Evolutionary conservation across 2,888 invertebrate genomes (phyloP).

Genomic region (Pogonocherus hispidulus): DNA sequence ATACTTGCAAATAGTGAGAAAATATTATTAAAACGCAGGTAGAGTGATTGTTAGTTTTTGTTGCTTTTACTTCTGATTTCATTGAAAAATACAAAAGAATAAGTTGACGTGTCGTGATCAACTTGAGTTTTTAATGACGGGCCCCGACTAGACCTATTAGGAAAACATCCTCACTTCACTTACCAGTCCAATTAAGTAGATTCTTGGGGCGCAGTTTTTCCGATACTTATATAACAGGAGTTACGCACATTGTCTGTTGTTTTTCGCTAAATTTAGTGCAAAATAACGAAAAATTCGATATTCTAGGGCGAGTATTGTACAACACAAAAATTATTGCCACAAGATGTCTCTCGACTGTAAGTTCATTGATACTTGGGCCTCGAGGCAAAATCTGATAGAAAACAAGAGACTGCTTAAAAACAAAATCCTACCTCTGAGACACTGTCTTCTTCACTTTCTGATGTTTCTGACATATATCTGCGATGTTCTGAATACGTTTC

Average conservation of each 20-base stretch:
- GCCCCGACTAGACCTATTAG: slow-evolving; percentile 35
- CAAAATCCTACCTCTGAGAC: slow-evolving; percentile 88
- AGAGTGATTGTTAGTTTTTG: slow-evolving; percentile 15
- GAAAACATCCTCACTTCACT: slow-evolving; percentile 42
- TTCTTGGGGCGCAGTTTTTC: slow-evolving; percentile 40
- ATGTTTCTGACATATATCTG: slow-evolving; percentile 93
- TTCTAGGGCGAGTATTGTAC: slow-evolving; percentile 49
- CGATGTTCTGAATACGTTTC: slow-evolving; percentile 90
- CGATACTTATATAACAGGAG: slow-evolving; percentile 48
- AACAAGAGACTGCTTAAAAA: slow-evolving; percentile 58
- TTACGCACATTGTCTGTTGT: slow-evolving; percentile 27
- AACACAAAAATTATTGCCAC: slow-evolving; percentile 64
- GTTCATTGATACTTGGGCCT: slow-evolving; percentile 71
- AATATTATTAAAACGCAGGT: slow-evolving; percentile 18
- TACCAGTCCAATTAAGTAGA: slow-evolving; percentile 37
- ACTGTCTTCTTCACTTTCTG: slow-evolving; percentile 96
- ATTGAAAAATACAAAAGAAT: slow-evolving; percentile 41
- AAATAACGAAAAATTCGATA: slow-evolving; percentile 48
- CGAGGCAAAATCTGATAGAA: slow-evolving; percentile 61
- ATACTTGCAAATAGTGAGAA: slow-evolving; percentile 31
- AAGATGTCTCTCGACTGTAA: slow-evolving; percentile 78
- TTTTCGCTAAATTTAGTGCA: slow-evolving; percentile 35
- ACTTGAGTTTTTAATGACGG: slow-evolving; percentile 44
- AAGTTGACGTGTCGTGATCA: slow-evolving; percentile 49
- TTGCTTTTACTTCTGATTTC: neutral